Conservation (phyloP, 92 coral and sea anemone species). For the Parazoanthus swiftii region DNA sequence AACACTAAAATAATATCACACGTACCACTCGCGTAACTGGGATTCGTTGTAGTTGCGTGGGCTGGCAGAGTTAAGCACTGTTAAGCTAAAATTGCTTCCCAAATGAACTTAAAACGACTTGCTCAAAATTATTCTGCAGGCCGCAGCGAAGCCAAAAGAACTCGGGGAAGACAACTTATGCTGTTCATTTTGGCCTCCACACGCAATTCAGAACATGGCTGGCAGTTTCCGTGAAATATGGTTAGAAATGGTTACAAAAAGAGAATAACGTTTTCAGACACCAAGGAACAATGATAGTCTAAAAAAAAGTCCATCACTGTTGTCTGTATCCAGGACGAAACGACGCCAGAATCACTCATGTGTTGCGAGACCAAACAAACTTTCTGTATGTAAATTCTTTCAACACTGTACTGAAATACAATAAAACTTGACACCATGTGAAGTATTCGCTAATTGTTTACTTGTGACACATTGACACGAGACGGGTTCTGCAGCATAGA, state of each 20-base stretch:
- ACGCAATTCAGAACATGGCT: neutral
- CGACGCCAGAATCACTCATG: constrained; percentile 29
- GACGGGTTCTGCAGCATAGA: neutral
- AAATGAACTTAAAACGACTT: neutral
- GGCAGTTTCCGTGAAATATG: neutral
- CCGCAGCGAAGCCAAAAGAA: neutral
- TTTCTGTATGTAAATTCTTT: constrained; percentile 16
- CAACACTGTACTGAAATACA: neutral
- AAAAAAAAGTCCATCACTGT: neutral
- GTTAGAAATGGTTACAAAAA: neutral
- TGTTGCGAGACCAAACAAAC: constrained; percentile 17
- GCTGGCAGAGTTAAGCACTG: neutral
- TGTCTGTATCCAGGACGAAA: constrained; percentile 16
- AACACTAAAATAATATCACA: too few species aligned
- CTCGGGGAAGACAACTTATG: neutral
- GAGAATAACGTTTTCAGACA: neutral
- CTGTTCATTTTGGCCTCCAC: neutral
- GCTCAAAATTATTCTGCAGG: neutral
- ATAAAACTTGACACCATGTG: neutral
- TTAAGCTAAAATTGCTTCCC: neutral
- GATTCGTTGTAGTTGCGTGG: neutral
- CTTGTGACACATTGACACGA: neutral
- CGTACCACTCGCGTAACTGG: neutral
- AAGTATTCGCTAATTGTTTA: constrained; percentile 5
- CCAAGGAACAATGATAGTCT: neutral